Percentiles rank a stretch among this genome's conserved stretches.
phyloP scores from a whole-genome alignment of 2,113 vertebrate genomes.

The Otis tarda region DNA sequence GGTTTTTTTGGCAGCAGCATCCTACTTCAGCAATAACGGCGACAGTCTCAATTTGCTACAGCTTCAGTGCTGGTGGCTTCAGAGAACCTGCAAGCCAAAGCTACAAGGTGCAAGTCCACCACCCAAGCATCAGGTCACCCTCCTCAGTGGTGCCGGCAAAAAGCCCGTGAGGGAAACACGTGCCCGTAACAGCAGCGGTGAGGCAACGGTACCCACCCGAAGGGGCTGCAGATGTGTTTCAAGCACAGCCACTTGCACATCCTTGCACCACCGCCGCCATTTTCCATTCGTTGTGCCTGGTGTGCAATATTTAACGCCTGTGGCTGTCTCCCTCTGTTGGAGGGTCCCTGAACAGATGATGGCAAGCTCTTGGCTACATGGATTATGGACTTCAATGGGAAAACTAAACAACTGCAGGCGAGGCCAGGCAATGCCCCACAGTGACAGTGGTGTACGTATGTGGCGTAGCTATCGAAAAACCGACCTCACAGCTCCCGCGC shows the following conservation, averaged over 20 bases:
- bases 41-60: background rate
- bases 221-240: fast-evolving
- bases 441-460: fast-evolving
- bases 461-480: background rate
- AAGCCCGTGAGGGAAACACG: fast-evolving
- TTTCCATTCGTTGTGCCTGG: background rate
- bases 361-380: background rate
- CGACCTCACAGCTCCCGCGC: fast-evolving
- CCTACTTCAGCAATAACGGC: background rate
- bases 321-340: background rate
- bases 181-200: fast-evolving
- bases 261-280: background rate
- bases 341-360: background rate
- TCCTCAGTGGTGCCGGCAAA: no score
- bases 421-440: background rate
- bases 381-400: background rate
- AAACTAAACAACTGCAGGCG: background rate
- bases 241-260: fast-evolving
- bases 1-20: background rate
- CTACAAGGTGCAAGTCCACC: background rate
- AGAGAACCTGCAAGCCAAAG: background rate
- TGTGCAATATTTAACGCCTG: fast-evolving
- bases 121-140: no score
- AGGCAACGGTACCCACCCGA: background rate
- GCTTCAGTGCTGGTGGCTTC: fast-evolving